phyloP scores from a whole-genome alignment of 1,140 invertebrate genomes.

The Drosophila arizonae region DNA sequence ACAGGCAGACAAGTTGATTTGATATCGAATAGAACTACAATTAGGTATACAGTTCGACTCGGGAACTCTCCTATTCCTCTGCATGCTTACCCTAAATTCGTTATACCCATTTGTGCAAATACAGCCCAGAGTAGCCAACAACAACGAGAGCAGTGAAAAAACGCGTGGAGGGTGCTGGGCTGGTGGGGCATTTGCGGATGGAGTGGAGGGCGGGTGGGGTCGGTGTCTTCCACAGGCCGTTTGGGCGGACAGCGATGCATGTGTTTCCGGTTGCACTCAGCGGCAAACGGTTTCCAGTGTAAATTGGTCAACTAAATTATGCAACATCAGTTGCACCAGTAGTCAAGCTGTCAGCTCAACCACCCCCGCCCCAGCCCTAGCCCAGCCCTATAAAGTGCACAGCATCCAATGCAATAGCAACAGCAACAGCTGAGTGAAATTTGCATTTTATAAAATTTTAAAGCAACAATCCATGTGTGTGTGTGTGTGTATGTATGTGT shows the following conservation, averaged over 20 bases:
- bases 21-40: background rate
- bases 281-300: slow-evolving; percentile 66
- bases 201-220: background rate
- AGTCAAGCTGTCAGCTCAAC: slow-evolving; percentile 50
- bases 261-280: slow-evolving; percentile 81
- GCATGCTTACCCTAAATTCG: background rate
- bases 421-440: slow-evolving; percentile 55
- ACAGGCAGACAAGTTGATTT: background rate
- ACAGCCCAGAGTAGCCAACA: background rate
- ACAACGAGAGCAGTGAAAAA: slow-evolving; percentile 6
- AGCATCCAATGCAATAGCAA: slow-evolving; percentile 48
- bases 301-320: slow-evolving; percentile 82
- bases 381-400: background rate
- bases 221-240: slow-evolving; percentile 1
- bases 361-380: background rate
- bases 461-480: slow-evolving; percentile 48
- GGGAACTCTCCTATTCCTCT: background rate
- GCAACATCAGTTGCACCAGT: slow-evolving; percentile 74
- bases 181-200: background rate
- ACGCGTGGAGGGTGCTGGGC: background rate
- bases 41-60: too few relatives aligned
- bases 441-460: slow-evolving; percentile 72
- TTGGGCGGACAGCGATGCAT: slow-evolving; percentile 54
- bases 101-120: background rate
- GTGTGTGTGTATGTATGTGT: background rate